Conservation (phyloP, 2,888 invertebrate genomes). For the Liodrosophila aerea region DNA sequence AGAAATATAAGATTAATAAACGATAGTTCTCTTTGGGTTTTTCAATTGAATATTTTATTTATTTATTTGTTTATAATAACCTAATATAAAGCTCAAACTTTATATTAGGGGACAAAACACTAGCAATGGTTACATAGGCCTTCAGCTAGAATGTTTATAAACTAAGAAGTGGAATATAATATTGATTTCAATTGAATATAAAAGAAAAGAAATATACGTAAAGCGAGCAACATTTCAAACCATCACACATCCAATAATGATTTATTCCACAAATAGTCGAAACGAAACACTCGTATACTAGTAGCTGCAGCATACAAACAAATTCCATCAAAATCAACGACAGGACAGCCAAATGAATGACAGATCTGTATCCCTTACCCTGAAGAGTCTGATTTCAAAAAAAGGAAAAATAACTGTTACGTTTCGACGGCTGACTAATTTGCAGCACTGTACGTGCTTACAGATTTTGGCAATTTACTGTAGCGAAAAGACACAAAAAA, state of each 20-base stretch:
- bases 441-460: constrained; percentile 67
- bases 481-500: constrained; percentile 7
- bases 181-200: too few species aligned
- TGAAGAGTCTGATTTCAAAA: constrained; percentile 1
- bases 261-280: neutral
- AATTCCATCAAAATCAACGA: constrained; percentile 58
- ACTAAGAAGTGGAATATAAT: too few species aligned
- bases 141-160: too few species aligned
- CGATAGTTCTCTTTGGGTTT: too few species aligned
- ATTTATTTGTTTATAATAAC: too few species aligned
- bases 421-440: constrained; percentile 58
- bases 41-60: too few species aligned
- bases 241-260: constrained; percentile 27
- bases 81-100: too few species aligned
- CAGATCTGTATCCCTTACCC: neutral
- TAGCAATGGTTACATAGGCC: too few species aligned
- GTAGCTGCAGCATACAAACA: constrained; percentile 11
- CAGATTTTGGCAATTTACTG: constrained; percentile 43
- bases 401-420: too few species aligned
- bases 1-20: too few species aligned
- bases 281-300: constrained; percentile 3
- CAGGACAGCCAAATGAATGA: constrained; percentile 39
- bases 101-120: too few species aligned
- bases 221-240: neutral
- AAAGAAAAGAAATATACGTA: neutral